Evolutionary conservation across 2,113 vertebrate species (phyloP).

Genomic region (Nestor notabilis): DNA sequence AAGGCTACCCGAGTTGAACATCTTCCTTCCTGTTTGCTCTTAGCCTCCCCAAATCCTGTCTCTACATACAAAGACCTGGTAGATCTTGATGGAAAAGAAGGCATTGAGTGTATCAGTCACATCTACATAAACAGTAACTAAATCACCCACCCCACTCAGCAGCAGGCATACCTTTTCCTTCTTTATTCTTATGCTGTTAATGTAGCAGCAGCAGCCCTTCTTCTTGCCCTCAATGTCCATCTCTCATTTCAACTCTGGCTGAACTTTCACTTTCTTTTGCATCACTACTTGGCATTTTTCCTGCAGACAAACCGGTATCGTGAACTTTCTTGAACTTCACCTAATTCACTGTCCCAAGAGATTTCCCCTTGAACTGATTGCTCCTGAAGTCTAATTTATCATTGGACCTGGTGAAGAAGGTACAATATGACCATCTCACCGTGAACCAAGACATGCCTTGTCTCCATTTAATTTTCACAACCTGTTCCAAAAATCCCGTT

Average conservation of each 20-base stretch:
- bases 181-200: neutral
- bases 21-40: neutral
- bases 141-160: neutral
- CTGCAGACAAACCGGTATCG: neutral
- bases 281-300: neutral
- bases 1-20: neutral
- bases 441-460: neutral
- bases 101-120: neutral
- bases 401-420: neutral
- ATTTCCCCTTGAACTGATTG: neutral
- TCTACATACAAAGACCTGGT: neutral
- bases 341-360: neutral
- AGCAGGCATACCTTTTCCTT: neutral
- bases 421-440: neutral
- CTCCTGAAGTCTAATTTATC: neutral
- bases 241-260: neutral
- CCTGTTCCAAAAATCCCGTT: neutral
- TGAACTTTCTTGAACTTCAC: neutral
- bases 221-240: neutral
- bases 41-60: neutral
- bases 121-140: neutral
- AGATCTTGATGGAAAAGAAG: neutral
- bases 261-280: neutral
- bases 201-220: neutral
- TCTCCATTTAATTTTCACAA: neutral